phyloP scores from a whole-genome alignment of 2,888 invertebrate genomes.

The Prosapia bicincta region DNA sequence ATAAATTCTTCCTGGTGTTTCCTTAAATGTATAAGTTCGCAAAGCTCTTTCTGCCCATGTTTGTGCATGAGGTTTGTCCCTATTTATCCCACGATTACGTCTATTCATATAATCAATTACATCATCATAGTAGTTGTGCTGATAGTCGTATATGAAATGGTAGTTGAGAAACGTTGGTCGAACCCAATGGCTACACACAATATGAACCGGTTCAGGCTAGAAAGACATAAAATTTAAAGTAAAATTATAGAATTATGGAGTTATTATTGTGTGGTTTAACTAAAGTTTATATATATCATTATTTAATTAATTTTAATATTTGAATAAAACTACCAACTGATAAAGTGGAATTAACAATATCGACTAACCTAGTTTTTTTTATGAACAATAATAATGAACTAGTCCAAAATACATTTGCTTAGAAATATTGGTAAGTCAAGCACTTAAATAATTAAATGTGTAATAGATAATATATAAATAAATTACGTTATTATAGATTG shows the following conservation, averaged over 20 bases:
- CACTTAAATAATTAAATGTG: no score
- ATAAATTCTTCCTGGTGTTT: constrained; percentile 34
- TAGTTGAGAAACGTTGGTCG: constrained; percentile 81
- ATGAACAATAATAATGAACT: no score
- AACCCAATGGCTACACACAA: constrained; percentile 67
- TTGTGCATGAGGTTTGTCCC: constrained; percentile 73
- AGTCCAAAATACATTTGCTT: no score
- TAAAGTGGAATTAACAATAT: no score
- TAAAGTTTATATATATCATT: no score
- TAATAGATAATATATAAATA: no score
- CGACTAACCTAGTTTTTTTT: no score
- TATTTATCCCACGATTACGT: constrained; percentile 60
- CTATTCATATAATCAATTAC: constrained; percentile 79
- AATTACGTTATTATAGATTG: no score
- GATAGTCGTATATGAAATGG: constrained; percentile 76
- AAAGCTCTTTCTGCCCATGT: constrained; percentile 83
- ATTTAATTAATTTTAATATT: no score
- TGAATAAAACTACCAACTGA: no score
- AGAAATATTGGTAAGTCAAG: no score
- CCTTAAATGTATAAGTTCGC: constrained; percentile 56
- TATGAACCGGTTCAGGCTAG: neutral
- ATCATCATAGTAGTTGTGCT: constrained; percentile 82
- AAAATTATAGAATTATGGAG: neutral
- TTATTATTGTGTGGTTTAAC: no score
- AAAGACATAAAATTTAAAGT: neutral